These are phyloP conservation scores for Pollachius pollachius DNA, from an alignment of 2,113 vertebrate genomes.

Conservation along the genomic window DNA sequence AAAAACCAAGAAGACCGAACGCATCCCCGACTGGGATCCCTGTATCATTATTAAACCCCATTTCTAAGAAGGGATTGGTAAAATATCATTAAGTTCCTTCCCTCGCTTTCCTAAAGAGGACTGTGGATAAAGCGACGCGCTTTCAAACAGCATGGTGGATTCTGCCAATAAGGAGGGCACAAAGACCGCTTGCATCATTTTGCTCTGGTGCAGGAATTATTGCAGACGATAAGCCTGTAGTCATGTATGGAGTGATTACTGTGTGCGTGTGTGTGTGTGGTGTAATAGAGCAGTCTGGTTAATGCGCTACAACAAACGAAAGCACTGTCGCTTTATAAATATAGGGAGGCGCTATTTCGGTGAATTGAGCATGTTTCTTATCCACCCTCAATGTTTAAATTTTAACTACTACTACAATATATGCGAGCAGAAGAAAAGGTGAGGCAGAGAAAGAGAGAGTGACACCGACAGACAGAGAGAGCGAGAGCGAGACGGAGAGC, in stretches of 20 bases:
- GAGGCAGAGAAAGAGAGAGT: neutral
- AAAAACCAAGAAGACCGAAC: no score
- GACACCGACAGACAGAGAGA: neutral
- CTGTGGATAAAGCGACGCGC: conserved; percentile 15
- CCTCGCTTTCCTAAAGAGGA: conserved; percentile 33
- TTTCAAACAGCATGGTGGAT: conserved; percentile 10
- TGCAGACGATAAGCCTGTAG: conserved; percentile 52
- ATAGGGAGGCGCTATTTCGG: conserved; percentile 49
- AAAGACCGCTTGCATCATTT: conserved; percentile 45
- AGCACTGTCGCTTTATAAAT: conserved; percentile 46
- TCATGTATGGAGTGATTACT: conserved; percentile 47
- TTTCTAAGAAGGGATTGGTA: no score
- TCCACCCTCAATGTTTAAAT: no score
- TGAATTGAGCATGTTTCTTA: conserved; percentile 11
- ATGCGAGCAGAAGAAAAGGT: neutral
- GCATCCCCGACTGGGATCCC: no score
- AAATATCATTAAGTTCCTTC: conserved; percentile 31
- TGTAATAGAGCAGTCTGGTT: conserved; percentile 48
- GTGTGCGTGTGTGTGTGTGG: conserved; percentile 3
- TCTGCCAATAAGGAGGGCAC: conserved; percentile 45
- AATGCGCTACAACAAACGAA: conserved; percentile 55
- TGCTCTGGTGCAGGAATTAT: conserved; percentile 41
- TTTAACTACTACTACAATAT: conserved; percentile 10
- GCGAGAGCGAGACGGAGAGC: neutral
- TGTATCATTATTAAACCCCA: no score